A percentile compares a stretch with the other conserved stretches of the same genome.
These are phyloP conservation scores for Remorina albescens DNA, from an alignment of 2,797 vertebrate species.

Conservation along the genomic window DNA sequence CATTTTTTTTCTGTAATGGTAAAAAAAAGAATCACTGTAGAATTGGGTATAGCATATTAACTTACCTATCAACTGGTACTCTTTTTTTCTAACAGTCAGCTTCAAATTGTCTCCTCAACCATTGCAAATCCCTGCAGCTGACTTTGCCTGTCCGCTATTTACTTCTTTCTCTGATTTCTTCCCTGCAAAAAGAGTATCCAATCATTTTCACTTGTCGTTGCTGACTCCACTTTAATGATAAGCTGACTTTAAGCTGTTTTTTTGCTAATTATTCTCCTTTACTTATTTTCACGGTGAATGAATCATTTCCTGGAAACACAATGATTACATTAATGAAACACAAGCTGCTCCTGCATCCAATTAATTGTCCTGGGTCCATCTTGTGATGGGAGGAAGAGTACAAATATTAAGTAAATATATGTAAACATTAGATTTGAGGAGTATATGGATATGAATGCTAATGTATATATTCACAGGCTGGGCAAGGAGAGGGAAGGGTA, in stretches of 20 bases:
- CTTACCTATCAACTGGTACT: constrained; percentile 24
- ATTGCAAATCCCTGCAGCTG: constrained; percentile 35
- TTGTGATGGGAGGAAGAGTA: background rate
- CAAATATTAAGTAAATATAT: background rate
- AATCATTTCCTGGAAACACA: constrained; percentile 55
- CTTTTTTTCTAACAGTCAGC: constrained; percentile 33
- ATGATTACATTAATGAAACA: constrained; percentile 46
- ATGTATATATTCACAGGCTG: background rate
- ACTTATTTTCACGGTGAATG: constrained; percentile 46
- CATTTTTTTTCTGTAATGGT: constrained; percentile 24
- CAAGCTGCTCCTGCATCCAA: constrained; percentile 38
- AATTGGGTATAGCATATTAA: constrained; percentile 21
- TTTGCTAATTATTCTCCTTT: constrained; percentile 50
- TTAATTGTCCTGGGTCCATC: constrained; percentile 28
- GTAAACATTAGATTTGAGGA: background rate
- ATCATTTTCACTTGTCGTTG: constrained; percentile 34
- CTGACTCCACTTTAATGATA: constrained; percentile 30
- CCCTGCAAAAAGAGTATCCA: constrained; percentile 38
- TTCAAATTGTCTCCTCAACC: constrained; percentile 39
- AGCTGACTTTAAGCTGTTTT: constrained; percentile 49
- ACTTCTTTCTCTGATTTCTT: constrained; percentile 10
- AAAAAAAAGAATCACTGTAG: background rate
- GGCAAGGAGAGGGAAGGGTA: background rate
- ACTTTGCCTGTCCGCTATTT: constrained; percentile 49
- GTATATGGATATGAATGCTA: background rate